phyloP scores from a whole-genome alignment of 64 coral and sea anemone genomes.

The Actinia equina region DNA sequence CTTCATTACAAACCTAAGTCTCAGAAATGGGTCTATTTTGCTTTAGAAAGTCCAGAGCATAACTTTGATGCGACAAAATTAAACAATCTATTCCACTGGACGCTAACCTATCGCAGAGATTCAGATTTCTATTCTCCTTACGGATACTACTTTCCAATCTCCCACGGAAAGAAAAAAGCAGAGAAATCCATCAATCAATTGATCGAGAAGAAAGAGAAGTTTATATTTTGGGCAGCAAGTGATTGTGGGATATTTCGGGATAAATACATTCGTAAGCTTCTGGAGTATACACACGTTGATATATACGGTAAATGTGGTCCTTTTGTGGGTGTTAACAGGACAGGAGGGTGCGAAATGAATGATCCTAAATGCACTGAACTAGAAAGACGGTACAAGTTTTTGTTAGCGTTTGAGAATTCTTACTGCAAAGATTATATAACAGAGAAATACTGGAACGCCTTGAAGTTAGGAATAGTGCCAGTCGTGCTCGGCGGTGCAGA shows the following conservation, averaged over 20 bases:
- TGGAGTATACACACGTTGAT: constrained; percentile 45
- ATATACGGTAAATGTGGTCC: constrained; percentile 43
- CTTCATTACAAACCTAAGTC: background rate
- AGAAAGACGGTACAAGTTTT: constrained; percentile 54
- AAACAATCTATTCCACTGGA: constrained; percentile 68
- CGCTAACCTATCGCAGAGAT: constrained; percentile 59
- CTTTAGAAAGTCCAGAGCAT: constrained; percentile 40
- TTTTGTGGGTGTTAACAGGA: constrained; percentile 24
- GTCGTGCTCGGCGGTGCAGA: constrained; percentile 53
- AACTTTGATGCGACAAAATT: background rate
- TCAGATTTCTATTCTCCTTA: constrained; percentile 72
- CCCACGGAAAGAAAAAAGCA: background rate
- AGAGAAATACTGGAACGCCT: constrained; percentile 64
- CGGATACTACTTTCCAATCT: constrained; percentile 28
- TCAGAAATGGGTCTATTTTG: constrained; percentile 66
- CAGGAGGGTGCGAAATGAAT: constrained; percentile 22
- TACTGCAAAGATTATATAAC: constrained; percentile 68
- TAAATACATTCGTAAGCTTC: constrained; percentile 39
- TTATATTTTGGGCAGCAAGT: constrained; percentile 66
- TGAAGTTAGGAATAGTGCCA: constrained; percentile 39
- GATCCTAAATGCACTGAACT: constrained; percentile 21
- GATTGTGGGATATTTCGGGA: constrained; percentile 42
- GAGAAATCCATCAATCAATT: background rate
- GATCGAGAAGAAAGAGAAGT: constrained; percentile 28
- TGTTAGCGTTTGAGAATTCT: constrained; percentile 62